These are phyloP conservation scores for Callorhinus ursinus DNA, from an alignment of 2,113 vertebrate species.

Conservation along the genomic window DNA sequence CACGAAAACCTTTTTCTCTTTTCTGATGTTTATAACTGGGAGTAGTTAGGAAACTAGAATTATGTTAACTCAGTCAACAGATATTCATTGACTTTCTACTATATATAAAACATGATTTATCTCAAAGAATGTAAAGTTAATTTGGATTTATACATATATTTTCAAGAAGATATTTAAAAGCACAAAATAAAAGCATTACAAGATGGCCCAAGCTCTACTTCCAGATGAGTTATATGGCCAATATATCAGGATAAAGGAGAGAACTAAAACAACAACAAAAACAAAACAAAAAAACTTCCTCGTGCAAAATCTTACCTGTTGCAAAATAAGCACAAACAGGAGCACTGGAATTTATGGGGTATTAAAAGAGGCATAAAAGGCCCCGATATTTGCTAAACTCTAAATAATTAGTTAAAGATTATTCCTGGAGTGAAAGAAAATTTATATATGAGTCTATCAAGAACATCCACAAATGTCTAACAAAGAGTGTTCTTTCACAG, in stretches of 20 bases:
- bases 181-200: background rate
- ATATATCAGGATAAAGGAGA: background rate
- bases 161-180: background rate
- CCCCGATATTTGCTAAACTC: background rate
- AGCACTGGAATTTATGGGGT: background rate
- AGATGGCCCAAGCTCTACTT: background rate
- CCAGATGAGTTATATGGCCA: background rate
- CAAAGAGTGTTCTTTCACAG: background rate
- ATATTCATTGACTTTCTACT: background rate
- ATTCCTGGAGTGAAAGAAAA: background rate
- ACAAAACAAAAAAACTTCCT: background rate
- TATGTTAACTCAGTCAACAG: background rate
- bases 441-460: background rate
- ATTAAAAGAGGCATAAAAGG: background rate
- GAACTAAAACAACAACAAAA: background rate
- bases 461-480: background rate
- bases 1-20: background rate
- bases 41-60: background rate
- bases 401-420: background rate
- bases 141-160: background rate
- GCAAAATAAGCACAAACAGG: background rate
- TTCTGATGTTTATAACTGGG: background rate
- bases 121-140: slow-evolving; percentile 21
- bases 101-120: background rate
- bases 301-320: background rate